Evolutionary conservation across 1,140 invertebrate species (phyloP).

Genomic region (Anastrepha obliqua): DNA sequence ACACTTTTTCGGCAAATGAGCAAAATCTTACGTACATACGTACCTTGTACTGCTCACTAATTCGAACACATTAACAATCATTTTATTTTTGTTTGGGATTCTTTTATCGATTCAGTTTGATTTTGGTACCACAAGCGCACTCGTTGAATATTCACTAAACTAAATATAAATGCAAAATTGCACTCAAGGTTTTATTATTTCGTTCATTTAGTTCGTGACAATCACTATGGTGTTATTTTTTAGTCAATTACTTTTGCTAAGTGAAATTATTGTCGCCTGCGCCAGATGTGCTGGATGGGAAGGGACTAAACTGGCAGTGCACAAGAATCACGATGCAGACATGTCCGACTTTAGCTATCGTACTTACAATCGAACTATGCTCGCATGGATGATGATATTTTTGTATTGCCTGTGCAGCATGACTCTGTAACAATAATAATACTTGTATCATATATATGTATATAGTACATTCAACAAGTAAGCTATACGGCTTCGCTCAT

Average conservation of each 20-base stretch:
- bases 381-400: background rate
- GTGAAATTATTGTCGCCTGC: no score
- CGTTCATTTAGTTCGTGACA: background rate
- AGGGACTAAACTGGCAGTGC: background rate
- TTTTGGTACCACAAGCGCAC: background rate
- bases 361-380: background rate
- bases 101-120: background rate
- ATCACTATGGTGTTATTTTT: no score
- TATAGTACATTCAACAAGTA: background rate
- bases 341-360: background rate
- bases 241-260: no score
- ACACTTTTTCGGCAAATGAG: no score
- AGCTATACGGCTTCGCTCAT: constrained; percentile 6
- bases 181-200: constrained; percentile 10
- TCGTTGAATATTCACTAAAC: background rate
- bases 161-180: background rate
- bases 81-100: background rate
- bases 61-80: background rate
- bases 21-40: background rate
- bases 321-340: background rate
- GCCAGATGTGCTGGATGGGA: background rate
- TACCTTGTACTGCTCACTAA: background rate
- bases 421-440: background rate
- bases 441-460: no score
- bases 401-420: background rate